Conservation (phyloP, 2,113 vertebrate genomes). For the Morphnarchus princeps region DNA sequence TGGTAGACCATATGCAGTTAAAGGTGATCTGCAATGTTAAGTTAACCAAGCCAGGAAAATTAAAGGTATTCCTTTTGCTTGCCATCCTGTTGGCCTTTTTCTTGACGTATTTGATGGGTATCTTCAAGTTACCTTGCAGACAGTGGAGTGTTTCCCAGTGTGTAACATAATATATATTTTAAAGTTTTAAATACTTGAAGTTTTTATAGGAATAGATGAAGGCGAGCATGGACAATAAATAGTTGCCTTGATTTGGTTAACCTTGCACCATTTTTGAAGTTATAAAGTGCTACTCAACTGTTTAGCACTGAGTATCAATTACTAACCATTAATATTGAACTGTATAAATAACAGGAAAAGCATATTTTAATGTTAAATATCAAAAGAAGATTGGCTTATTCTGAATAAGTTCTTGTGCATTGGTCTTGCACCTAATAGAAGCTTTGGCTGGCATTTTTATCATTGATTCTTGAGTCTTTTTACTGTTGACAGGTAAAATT, state of each 20-base stretch:
- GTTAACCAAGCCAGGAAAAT: not conserved
- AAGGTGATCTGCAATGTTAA: not conserved
- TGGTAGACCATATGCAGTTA: not conserved
- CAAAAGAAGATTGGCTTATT: not conserved
- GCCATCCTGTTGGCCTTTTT: fast-evolving
- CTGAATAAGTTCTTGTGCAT: not conserved
- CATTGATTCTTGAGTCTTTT: not conserved
- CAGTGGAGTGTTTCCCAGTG: not conserved
- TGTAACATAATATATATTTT: not conserved
- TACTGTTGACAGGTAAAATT: not conserved
- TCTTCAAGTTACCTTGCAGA: not conserved
- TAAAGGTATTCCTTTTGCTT: not conserved
- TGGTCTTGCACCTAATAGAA: not conserved
- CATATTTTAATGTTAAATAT: not conserved
- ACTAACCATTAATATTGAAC: not conserved
- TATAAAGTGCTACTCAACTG: not conserved
- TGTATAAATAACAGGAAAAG: not conserved
- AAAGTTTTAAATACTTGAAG: not conserved
- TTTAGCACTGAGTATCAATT: not conserved
- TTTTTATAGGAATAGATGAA: not conserved
- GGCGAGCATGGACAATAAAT: not conserved
- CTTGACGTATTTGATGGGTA: not conserved
- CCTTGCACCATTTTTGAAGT: not conserved
- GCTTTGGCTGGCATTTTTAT: not conserved
- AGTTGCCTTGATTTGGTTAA: not conserved